Percentiles rank a stretch among this genome's conserved stretches.
Conservation (phyloP, 2,113 vertebrate species). For the Pachypanchax playfairii region DNA sequence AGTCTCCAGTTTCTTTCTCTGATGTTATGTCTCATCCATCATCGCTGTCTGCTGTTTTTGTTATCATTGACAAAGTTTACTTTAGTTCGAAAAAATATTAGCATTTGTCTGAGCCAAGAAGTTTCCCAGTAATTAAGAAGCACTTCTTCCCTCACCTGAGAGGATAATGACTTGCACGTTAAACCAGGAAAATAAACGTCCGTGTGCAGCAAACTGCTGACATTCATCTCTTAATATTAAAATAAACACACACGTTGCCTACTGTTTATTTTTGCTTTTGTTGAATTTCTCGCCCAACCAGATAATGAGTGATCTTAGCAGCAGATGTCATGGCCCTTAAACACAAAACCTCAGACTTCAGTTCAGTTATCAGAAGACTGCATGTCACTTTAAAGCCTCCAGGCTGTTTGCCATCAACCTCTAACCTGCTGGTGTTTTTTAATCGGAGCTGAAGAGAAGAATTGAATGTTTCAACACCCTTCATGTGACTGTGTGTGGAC, state of each 20-base stretch:
- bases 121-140: neutral
- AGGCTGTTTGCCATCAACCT: conserved; percentile 19
- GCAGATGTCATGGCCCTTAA: conserved; percentile 5
- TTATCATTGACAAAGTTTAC: neutral
- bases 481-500: conserved; percentile 56
- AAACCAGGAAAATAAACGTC: neutral
- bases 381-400: neutral
- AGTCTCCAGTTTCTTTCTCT: no score
- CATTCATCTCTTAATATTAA: neutral
- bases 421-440: conserved; percentile 24
- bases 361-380: conserved; percentile 5
- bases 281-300: neutral
- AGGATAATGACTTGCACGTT: neutral
- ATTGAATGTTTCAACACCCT: conserved; percentile 11
- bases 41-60: neutral
- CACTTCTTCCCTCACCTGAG: neutral
- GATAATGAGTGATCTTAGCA: neutral
- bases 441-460: conserved; percentile 8
- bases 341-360: neutral
- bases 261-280: neutral
- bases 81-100: neutral
- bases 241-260: neutral
- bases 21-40: neutral
- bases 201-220: neutral
- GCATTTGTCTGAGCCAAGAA: neutral